Evolutionary conservation across 2,888 invertebrate genomes (phyloP).

Genomic region (Nymphalis urticae): DNA sequence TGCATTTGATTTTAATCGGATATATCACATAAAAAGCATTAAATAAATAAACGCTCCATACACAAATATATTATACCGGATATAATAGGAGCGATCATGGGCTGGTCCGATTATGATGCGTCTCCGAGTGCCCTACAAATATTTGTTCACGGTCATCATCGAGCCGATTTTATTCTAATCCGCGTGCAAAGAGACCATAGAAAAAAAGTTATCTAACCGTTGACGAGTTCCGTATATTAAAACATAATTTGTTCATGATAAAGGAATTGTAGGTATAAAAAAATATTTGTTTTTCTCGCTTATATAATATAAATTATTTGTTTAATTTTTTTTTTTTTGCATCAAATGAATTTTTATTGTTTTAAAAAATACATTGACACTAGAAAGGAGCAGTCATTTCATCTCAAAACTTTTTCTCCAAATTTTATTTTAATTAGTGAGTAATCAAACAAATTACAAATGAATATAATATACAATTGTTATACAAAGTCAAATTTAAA

Average conservation of each 20-base stretch:
- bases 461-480: too few relatives aligned
- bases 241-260: neutral
- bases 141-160: slow-evolving; percentile 68
- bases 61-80: slow-evolving; percentile 48
- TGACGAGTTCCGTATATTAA: slow-evolving; percentile 32
- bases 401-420: too few relatives aligned
- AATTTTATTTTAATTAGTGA: too few relatives aligned
- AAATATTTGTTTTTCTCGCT: too few relatives aligned
- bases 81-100: slow-evolving; percentile 59
- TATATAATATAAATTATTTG: too few relatives aligned
- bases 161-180: slow-evolving; percentile 66
- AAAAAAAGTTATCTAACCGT: slow-evolving; percentile 31
- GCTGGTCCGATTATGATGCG: slow-evolving; percentile 50
- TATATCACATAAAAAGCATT: slow-evolving; percentile 31
- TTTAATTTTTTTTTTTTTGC: neutral
- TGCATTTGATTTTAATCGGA: slow-evolving; percentile 24
- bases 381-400: too few relatives aligned
- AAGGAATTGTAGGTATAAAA: neutral
- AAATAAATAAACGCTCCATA: slow-evolving; percentile 34
- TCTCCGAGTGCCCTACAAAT: slow-evolving; percentile 62
- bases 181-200: slow-evolving; percentile 53
- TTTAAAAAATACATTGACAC: too few relatives aligned
- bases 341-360: too few relatives aligned
- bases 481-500: too few relatives aligned
- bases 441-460: too few relatives aligned